Evolutionary conservation across 2,888 invertebrate species (phyloP), one percentile per base, ranked within the genome.

Genomic region (Drosophila koepferae): DNA sequence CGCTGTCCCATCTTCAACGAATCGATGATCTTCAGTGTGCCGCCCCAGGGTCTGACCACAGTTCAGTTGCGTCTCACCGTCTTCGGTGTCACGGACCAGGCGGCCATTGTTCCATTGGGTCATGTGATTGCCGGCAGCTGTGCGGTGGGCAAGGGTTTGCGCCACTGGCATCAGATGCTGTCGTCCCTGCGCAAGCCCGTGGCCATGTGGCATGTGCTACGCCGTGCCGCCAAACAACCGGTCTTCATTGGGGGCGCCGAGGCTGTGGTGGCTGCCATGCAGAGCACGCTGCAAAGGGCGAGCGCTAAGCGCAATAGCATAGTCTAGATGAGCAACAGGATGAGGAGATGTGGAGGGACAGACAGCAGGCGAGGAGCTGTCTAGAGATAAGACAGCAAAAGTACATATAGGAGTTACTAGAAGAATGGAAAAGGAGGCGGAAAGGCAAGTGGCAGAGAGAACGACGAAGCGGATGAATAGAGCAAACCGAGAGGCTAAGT

Each of bases 161-260:
- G 95, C 31, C 97, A 97, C 90, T 97, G 97, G 97, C 96, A 96
- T 90, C 97, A 97, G 93, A 97, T 97, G 97, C 94, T 97, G 91
- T 94, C 96, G 41, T 96, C 96, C 20, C 94, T 96, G 53, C 94
- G 97, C 74, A 97, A 96, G 91, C 97, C 97, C 0, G 95, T 97
- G 10, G 96, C 96, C 40, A 97, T 97, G 97, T 97, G 97, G 97
- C 97, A 97, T 92, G 95, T 96, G 41, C 93, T 97, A 49, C 93
- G 96, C 36, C 91, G 91, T 38, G 92, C 91, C 9, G 82, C 89
- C 76, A 91, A 92, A 63, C 91, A 91, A 66, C 91, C 91, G 36
- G 80, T 91, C 31, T 91, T 92, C 38, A 84, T 90, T 34, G 92
- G 92, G 59, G 92, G 92, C 58, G 91, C 91, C 49, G 92, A 91